These are phyloP conservation scores for Gorsachius goisagi DNA, from an alignment of 2,113 vertebrate genomes.

Conservation along the genomic window DNA sequence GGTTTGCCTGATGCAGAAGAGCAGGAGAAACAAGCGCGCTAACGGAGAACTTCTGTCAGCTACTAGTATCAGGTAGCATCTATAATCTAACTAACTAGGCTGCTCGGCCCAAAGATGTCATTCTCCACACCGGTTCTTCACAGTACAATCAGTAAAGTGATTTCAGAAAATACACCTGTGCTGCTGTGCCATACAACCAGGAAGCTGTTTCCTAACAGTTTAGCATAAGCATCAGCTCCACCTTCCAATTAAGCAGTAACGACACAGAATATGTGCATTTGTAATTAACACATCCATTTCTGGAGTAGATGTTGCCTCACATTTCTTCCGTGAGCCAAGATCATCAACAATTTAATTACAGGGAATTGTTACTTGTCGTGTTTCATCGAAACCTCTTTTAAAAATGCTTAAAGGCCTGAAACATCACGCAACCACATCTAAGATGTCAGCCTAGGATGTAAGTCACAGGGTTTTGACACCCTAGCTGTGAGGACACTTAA, in stretches of 20 bases:
- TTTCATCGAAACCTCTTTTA: background rate
- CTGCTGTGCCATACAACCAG: background rate
- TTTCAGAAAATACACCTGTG: background rate
- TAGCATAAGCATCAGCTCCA: background rate
- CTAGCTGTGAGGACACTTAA: background rate
- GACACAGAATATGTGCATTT: background rate
- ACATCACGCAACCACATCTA: accelerated
- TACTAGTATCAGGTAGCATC: accelerated
- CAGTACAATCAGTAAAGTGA: accelerated
- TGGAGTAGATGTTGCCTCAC: background rate
- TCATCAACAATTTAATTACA: background rate
- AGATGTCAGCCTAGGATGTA: background rate
- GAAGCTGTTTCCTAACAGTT: background rate
- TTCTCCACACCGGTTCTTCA: background rate
- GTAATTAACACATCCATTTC: background rate
- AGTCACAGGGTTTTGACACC: background rate
- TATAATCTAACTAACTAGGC: accelerated
- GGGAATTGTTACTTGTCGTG: background rate
- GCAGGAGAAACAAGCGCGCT: background rate
- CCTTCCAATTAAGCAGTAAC: background rate
- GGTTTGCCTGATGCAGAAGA: background rate
- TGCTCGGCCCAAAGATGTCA: background rate
- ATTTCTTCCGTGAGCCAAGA: background rate
- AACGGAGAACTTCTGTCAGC: background rate
- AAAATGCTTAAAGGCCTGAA: background rate